Evolutionary conservation across 2,113 vertebrate species (phyloP), one percentile per base, ranked within the genome.

Genomic region (Anser cygnoides): DNA sequence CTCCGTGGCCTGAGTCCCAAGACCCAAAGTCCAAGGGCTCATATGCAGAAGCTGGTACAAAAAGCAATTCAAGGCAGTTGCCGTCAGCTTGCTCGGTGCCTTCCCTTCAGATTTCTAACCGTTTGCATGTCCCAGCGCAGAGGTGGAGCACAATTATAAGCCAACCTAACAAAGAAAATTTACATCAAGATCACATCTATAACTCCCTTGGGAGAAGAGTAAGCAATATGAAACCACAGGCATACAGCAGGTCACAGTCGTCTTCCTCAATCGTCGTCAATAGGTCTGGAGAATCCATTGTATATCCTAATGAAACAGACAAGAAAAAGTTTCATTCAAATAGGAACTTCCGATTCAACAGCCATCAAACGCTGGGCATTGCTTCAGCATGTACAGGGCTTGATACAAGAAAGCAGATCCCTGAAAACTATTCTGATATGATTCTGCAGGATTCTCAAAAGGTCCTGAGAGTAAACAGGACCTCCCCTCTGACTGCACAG

Each of bases 401-500:
- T 1, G 96, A 96, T 83, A 52, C 7, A 0, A 79, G 87, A 68
- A 97, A 74, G 61, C 98, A 97, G 92, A 95, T 90, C 26, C 37
- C 93, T 33, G 98, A 98, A 46, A 98, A 96, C 83, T 95, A 91
- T 68, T 98, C 99, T 3, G 98, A 99, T 61, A 97, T 99, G 95
- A 99, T 98, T n/a, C 98, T 99, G 80, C 98, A 98, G 55, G 99
- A 99, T 87, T 98, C 99, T 8, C 99, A 99, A 63, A 99, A 99
- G 96, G 98, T 99, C 70, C 96, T 99, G 74, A 98, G 99, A 49
- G 98, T 99, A 59, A 99, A 98, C 94, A 98, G 98, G 67, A 97
- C 97, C 23, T 95, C 98, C 6, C 97, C 98, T 23, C 95, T 99
- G 82, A 99, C 98, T 9, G 98, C 98, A 46, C 98, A 99, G 86